Evolutionary conservation across 2,797 vertebrate species (phyloP), one percentile per base, ranked within the genome.

Genomic region (Eremophila alpestris): DNA sequence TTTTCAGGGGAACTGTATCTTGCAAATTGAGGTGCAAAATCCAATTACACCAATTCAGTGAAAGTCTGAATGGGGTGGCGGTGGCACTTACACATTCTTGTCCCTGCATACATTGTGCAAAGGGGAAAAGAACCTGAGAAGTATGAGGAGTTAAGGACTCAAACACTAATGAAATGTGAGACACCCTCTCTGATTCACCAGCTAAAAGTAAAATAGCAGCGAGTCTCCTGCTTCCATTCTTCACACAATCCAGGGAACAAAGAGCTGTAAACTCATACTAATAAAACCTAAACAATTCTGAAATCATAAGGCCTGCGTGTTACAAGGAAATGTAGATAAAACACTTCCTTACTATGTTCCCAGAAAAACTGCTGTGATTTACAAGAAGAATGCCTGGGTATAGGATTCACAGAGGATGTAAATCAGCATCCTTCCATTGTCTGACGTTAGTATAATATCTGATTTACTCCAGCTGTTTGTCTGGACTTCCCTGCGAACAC

Each of bases 111-210:
- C 94, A 95, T 95, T 97, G 96, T 96, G 90, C 75, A 24, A 68
- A 93, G 78, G 94, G 95, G 82, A 75, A 95, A 96, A 93, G 94
- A 95, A 96, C 94, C 95, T 95, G 96, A 98, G 96, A 97, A 96
- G 97, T 97, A 97, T 95, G 95, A 97, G 97, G 94, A 95, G 85
- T 96, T 97, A 89, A 94, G 93, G 52, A 86, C 82, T 97, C 84
- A 95, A 96, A 96, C 96, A 90, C 93, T 58, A 93, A 80, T 96
- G 97, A 97, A 97, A 97, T 79, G 78, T 89, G 96, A 97, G 96
- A 96, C 94, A 95, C 97, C 83, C 94, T 89, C 90, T 82, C 45
- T 82, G 97, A 97, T 97, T 93, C 94, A 97, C 86, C 73, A 82
- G 43, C 81, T 90, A 95, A 93, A 97, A 97, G 78, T 93, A 87